These are phyloP conservation scores for Cydia fagiglandana DNA, from an alignment of 1,140 invertebrate genomes.

Conservation along the genomic window DNA sequence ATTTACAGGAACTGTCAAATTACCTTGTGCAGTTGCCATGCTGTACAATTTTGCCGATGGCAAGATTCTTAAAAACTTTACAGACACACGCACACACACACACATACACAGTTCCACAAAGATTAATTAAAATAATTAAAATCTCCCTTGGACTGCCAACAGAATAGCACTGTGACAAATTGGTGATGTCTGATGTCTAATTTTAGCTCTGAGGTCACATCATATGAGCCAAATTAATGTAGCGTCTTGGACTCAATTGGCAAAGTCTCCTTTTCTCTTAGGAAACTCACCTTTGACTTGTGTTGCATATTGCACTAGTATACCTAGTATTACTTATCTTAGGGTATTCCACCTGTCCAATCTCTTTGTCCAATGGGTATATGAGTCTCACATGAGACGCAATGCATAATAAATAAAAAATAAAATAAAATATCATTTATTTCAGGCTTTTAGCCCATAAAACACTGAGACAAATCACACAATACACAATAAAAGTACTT, in stretches of 20 bases:
- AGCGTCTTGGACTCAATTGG: constrained; percentile 18
- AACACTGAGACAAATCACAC: too few relatives aligned
- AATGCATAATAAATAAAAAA: too few relatives aligned
- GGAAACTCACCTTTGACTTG: not conserved
- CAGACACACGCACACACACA: not conserved
- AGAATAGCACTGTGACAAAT: constrained; percentile 1
- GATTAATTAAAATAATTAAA: not conserved
- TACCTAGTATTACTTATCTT: not conserved
- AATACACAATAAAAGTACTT: too few relatives aligned
- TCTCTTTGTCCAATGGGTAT: too few relatives aligned
- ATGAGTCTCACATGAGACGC: too few relatives aligned
- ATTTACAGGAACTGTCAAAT: not conserved
- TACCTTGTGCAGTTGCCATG: not conserved
- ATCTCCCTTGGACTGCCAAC: not conserved
- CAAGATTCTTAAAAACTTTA: not conserved
- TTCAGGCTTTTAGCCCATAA: too few relatives aligned
- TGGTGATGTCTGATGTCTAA: not conserved
- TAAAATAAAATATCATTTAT: too few relatives aligned
- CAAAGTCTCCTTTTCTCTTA: not conserved
- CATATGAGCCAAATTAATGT: not conserved
- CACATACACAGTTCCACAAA: not conserved
- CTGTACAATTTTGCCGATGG: not conserved
- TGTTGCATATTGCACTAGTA: not conserved
- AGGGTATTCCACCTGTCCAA: too few relatives aligned
- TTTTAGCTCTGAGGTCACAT: constrained; percentile 17